Conservation (phyloP, 2,113 vertebrate species). For the Cromileptes altivelis region DNA sequence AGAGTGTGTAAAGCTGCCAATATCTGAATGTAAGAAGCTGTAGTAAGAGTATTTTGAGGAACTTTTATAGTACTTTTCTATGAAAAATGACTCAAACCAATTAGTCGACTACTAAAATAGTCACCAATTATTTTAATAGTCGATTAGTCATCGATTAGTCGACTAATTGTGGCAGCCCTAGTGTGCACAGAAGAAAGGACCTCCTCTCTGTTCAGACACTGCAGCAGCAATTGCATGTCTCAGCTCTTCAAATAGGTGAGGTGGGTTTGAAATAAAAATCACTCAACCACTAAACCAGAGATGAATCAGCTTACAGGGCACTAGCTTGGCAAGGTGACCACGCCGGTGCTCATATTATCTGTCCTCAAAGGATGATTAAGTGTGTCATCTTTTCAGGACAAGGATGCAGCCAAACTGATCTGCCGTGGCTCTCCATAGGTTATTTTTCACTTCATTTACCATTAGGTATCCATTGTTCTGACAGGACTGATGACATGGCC, state of each 20-base stretch:
- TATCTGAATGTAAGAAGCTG: no score
- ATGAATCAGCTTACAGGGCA: slow-evolving; percentile 3
- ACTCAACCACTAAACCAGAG: slow-evolving; percentile 3
- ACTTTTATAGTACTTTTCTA: no score
- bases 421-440: no score
- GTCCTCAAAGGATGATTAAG: slow-evolving; percentile 18
- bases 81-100: no score
- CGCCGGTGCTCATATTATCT: neutral
- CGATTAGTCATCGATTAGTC: no score
- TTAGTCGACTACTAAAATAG: no score
- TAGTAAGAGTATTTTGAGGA: no score
- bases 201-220: neutral
- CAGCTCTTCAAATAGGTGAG: slow-evolving; percentile 1
- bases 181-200: neutral
- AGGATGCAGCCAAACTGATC: neutral
- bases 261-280: slow-evolving; percentile 24
- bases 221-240: neutral
- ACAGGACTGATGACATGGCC: neutral
- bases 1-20: no score
- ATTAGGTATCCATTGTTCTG: neutral
- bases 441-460: neutral
- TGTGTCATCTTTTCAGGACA: slow-evolving; percentile 3
- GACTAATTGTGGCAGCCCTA: no score
- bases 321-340: slow-evolving; percentile 12
- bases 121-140: no score